Evolutionary conservation across 2,113 vertebrate species (phyloP).

Genomic region (Pachypanchax playfairii): DNA sequence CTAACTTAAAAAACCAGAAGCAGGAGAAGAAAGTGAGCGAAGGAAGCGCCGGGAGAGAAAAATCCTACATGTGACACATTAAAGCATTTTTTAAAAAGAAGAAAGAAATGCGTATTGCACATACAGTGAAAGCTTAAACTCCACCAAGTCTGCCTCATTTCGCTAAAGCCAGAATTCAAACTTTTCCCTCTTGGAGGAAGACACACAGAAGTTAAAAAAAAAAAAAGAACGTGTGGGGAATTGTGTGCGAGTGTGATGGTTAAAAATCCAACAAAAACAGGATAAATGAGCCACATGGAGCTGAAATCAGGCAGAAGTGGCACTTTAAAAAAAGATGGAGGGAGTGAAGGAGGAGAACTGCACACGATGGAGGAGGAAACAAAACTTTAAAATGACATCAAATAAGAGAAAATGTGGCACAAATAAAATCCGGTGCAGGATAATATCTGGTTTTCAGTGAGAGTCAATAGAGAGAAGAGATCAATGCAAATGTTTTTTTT

Average conservation of each 20-base stretch:
- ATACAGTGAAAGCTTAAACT: slow-evolving; percentile 94
- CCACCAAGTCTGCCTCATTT: slow-evolving; percentile 84
- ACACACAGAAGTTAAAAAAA: slow-evolving; percentile 43
- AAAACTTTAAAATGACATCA: slow-evolving; percentile 57
- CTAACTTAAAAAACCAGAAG: slow-evolving; percentile 71
- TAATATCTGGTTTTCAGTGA: slow-evolving; percentile 90
- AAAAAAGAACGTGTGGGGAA: slow-evolving; percentile 6
- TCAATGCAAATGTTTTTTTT: slow-evolving; percentile 82
- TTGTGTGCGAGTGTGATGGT: slow-evolving; percentile 5
- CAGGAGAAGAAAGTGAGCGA: slow-evolving; percentile 71
- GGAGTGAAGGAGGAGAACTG: slow-evolving; percentile 66
- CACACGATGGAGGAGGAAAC: slow-evolving; percentile 72
- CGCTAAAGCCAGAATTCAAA: slow-evolving; percentile 79
- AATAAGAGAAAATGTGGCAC: slow-evolving; percentile 84
- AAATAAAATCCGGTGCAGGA: slow-evolving; percentile 87
- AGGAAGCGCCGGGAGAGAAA: slow-evolving; percentile 81
- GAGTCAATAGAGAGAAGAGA: slow-evolving; percentile 76
- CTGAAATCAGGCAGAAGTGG: slow-evolving; percentile 43
- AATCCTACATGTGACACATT: slow-evolving; percentile 86
- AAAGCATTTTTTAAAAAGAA: slow-evolving; percentile 82
- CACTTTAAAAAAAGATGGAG: slow-evolving; percentile 50
- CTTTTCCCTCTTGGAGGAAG: slow-evolving; percentile 70
- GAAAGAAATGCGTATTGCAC: slow-evolving; percentile 97
- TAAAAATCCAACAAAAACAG: neutral
- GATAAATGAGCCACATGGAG: slow-evolving; percentile 23